Base-by-base conservation (phyloP, 1,140 invertebrate species). In the Diachasmimorpha longicaudata region DNA sequence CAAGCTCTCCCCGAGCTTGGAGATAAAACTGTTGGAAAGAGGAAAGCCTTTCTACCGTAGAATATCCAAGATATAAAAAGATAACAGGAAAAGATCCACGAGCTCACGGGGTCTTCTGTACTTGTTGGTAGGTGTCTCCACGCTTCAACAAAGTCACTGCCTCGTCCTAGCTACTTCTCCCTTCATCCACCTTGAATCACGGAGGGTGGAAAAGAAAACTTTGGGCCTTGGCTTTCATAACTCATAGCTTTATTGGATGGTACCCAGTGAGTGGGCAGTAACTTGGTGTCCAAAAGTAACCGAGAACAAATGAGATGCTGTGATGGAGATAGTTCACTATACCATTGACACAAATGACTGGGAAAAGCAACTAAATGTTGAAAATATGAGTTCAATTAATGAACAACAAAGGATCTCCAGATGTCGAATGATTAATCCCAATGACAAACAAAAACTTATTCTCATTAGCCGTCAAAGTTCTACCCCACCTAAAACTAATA, bases 11-110 rank as follows among this genome's bases (percentile, higher is more conserved):
- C 31, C 21, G 11, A 16, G 25, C 36, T 16, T 39, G 14, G 36
- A 68, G 66, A 68, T 68, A 68, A 68, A 68, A 68, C 66, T 68
- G 66, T 68, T 16, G 31, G 36, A 39, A 19, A 68, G 66, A 66
- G 31, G 21, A 39, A 39, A 16, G n/a, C 4, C 36, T 39, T 68
- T 68, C 31, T 39, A 39, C 14, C 31, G 14, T 68, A n/a, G 25
- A 68, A 39, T 39, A 39, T 39, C 31, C 66, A 68, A 25, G 36
- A 68, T 37, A 39, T 42, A 68, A 39, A 68, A 39, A 68, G 36
- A 68, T 68, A 68, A 68, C 25, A 37, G 36, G 25, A 19, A 36
- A 68, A 68, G 31, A 63, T 63, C 58, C 58, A 63, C 23, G 23
- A 31, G 58, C 58, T 63, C 58, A 63, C 14, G 48, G 58, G 48